These are phyloP conservation scores for Gobionotothen gibberifrons DNA, from an alignment of 2,797 vertebrate genomes.

Conservation along the genomic window DNA sequence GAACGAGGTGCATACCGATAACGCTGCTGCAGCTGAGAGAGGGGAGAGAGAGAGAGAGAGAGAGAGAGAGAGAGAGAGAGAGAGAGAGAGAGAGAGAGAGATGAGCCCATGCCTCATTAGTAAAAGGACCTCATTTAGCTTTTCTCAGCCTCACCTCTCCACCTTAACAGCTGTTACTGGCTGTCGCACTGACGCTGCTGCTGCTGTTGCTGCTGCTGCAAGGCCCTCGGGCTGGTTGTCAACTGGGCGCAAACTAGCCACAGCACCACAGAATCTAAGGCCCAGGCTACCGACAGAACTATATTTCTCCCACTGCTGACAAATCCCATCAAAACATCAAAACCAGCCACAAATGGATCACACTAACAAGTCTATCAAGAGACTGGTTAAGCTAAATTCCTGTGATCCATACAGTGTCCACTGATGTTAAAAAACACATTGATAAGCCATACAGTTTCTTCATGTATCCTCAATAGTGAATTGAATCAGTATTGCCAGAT, in stretches of 20 bases:
- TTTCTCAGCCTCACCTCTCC: slow-evolving; percentile 70
- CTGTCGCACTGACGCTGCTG: slow-evolving; percentile 51
- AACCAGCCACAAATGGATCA: slow-evolving; percentile 3
- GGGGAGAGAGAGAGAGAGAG: neutral
- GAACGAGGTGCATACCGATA: slow-evolving; percentile 77
- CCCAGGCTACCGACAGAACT: neutral
- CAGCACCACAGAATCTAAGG: slow-evolving; percentile 13
- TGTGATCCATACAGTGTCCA: neutral
- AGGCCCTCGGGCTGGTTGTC: slow-evolving; percentile 43
- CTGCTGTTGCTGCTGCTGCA: slow-evolving; percentile 19
- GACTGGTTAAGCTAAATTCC: neutral
- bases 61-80: neutral
- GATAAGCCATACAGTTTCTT: slow-evolving; percentile 10
- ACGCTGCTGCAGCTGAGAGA: slow-evolving; percentile 69
- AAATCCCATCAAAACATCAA: slow-evolving; percentile 19
- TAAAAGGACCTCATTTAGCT: slow-evolving; percentile 76
- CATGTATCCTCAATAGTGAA: neutral
- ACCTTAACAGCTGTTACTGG: slow-evolving; percentile 76
- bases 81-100: slow-evolving; percentile 21
- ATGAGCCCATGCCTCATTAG: slow-evolving; percentile 71
- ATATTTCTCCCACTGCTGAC: slow-evolving; percentile 16
- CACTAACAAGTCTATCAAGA: neutral
- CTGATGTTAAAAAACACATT: slow-evolving; percentile 1
- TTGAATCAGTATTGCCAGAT: too few relatives aligned
- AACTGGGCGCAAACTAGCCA: slow-evolving; percentile 33